Evolutionary conservation across 2,888 invertebrate species (phyloP).

Genomic region (Drosophila colorata): DNA sequence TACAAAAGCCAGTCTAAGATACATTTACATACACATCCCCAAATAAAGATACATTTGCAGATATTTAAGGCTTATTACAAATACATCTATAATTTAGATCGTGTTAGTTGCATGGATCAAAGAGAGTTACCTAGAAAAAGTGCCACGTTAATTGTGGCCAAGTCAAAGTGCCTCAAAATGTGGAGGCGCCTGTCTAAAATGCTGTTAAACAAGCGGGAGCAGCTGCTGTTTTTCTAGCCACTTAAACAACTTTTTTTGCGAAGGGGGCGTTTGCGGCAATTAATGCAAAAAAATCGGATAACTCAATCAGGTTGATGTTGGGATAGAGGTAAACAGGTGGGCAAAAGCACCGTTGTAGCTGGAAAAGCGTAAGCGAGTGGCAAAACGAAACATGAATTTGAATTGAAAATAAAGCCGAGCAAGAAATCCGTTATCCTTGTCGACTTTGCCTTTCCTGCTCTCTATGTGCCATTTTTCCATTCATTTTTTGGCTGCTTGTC

Average conservation of each 20-base stretch:
- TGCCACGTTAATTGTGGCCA: too few species aligned
- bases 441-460: constrained; percentile 13
- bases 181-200: too few species aligned
- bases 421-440: constrained; percentile 33
- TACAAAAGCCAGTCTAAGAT: too few species aligned
- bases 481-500: constrained; percentile 1
- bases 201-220: too few species aligned
- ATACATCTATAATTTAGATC: too few species aligned
- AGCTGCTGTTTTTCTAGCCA: too few species aligned
- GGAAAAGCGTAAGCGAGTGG: constrained; percentile 41
- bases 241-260: background rate
- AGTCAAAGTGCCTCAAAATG: too few species aligned
- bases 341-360: background rate
- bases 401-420: constrained; percentile 39
- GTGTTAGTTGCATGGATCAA: too few species aligned
- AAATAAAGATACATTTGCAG: too few species aligned
- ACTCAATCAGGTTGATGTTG: constrained; percentile 31
- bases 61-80: too few species aligned
- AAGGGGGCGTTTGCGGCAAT: constrained; percentile 19
- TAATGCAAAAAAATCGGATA: constrained; percentile 38
- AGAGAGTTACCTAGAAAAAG: too few species aligned
- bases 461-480: background rate
- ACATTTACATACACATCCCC: too few species aligned
- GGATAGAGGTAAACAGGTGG: constrained; percentile 15
- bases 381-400: constrained; percentile 66